A percentile compares a stretch with the other conserved stretches of the same genome.
These are phyloP conservation scores for Cantharis nigra DNA, from an alignment of 2,888 invertebrate genomes.

Conservation along the genomic window DNA sequence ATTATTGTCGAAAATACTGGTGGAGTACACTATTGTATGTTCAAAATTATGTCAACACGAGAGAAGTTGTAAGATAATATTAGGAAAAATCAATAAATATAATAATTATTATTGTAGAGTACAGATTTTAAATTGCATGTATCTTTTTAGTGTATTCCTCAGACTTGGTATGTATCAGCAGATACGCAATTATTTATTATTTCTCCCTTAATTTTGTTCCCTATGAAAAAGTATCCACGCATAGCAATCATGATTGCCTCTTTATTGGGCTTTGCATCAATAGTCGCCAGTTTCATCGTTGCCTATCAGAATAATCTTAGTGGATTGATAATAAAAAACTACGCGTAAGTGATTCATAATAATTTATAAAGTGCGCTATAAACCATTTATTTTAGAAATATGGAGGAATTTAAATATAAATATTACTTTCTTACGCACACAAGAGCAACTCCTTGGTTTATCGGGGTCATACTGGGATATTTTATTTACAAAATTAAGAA, in stretches of 20 bases:
- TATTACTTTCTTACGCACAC: constrained; percentile 44
- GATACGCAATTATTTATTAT: constrained; percentile 63
- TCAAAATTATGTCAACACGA: constrained; percentile 58
- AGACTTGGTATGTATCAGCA: constrained; percentile 64
- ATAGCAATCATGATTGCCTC: not conserved
- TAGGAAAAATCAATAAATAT: not conserved
- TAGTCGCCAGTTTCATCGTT: not conserved
- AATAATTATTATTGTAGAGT: not conserved
- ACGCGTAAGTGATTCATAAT: not conserved
- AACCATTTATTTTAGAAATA: not conserved
- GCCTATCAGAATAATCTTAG: not conserved
- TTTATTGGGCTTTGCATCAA: not conserved
- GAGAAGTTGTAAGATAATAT: not conserved
- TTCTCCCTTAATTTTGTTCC: constrained; percentile 50
- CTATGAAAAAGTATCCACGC: not conserved
- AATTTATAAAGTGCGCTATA: not conserved
- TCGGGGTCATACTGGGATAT: constrained; percentile 43
- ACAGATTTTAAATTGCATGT: not conserved
- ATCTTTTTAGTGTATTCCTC: constrained; percentile 56
- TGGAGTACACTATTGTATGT: constrained; percentile 59
- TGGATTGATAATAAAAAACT: not conserved
- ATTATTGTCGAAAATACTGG: constrained; percentile 56
- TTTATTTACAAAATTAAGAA: not conserved
- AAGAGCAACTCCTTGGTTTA: constrained; percentile 44
- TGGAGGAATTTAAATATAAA: not conserved